Evolutionary conservation across 1,140 invertebrate genomes (phyloP).

Genomic region (Formica exsecta): DNA sequence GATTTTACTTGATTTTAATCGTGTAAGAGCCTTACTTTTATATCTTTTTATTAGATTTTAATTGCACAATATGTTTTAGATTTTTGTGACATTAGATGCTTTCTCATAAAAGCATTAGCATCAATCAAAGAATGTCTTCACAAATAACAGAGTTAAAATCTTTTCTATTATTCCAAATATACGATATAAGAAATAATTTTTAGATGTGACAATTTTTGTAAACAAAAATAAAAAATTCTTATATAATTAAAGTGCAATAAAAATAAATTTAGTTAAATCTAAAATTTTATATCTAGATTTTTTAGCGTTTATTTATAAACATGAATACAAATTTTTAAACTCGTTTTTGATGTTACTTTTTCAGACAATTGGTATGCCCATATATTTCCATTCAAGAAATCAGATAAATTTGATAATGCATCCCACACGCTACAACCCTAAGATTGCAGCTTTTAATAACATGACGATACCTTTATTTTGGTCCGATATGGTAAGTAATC

Average conservation of each 20-base stretch:
- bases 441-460: conserved; percentile 88
- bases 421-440: conserved; percentile 86
- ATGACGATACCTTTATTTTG: conserved; percentile 89
- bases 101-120: not conserved
- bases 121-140: not conserved
- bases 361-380: conserved; percentile 88
- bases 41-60: not conserved
- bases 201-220: not conserved
- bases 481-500: conserved; percentile 88
- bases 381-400: conserved; percentile 88
- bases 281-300: not conserved
- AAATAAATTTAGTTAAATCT: conserved; percentile 3
- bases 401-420: conserved; percentile 90
- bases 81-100: not conserved
- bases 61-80: not conserved
- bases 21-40: too few relatives aligned
- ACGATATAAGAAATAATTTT: not conserved
- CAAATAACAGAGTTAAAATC: not conserved
- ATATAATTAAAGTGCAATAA: not conserved
- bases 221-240: not conserved
- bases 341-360: conserved; percentile 18
- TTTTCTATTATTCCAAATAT: not conserved
- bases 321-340: not conserved
- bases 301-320: not conserved
- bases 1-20: too few relatives aligned